Evolutionary conservation across 2,888 invertebrate species (phyloP), one percentile per base, ranked within the genome.

Genomic region (Phortica okadai): DNA sequence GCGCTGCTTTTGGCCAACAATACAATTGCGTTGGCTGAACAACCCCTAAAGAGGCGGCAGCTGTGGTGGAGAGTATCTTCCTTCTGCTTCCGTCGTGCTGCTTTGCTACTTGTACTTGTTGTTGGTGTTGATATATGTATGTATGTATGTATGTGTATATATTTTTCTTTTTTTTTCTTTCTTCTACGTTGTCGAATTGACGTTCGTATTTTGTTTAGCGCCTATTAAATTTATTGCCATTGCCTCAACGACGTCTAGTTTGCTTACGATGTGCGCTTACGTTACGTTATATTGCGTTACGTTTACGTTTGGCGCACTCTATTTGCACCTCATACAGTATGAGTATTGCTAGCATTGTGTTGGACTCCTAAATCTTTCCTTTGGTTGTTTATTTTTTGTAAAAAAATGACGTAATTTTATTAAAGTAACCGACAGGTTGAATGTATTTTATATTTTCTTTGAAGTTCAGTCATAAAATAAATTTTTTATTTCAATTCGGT

Each of bases 31-130:
- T 6, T 42, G 54, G n/a, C 21, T 76, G 80, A 88, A 87, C 80
- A 81, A 89, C 86, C 89, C 88, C 80, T 84, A 84, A 84, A 59
- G 67, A 75, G 80, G 73, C 77, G 80, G 79, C 78, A 81, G 16
- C 62, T 62, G 62, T 62, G 21, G 62, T 50, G 50, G 50, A 50
- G 50, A 50, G 50, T 50, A 2, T 14, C 10, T 50, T 3, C 50
- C 8, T 50, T 50, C 50, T 33, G 33, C 2, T 33, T 33, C 33
- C 33, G 33, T 33, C 33, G 33, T 4, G 33, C 33, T 33, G 33
- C 33, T 33, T 33, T 33, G 33, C 33, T 33, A 4, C 33, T 33
- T 33, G 33, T 33, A 33, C 4, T 33, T 33, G 33, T 33, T 33
- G 33, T 25, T 56, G 56, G 56, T 56, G 10, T 54, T 14, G 11